phyloP scores from a whole-genome alignment of 2,888 invertebrate genomes.

The Aspidapion aeneum region DNA sequence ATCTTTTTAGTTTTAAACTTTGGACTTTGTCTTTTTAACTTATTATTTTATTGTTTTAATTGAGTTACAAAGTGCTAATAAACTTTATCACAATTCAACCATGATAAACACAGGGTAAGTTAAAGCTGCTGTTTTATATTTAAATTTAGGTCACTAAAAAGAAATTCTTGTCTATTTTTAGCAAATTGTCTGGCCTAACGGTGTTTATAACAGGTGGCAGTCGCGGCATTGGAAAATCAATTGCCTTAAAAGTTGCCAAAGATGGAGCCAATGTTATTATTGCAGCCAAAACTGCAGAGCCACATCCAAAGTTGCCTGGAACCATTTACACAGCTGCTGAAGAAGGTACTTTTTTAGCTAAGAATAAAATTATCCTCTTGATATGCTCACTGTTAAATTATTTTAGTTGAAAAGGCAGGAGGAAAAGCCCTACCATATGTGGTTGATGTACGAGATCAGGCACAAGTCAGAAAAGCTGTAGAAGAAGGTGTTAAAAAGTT shows the following conservation, averaged over 20 bases:
- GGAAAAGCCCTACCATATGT: slow-evolving; percentile 84
- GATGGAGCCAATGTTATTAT: slow-evolving; percentile 92
- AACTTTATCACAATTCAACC: slow-evolving; percentile 2
- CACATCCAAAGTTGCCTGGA: slow-evolving; percentile 88
- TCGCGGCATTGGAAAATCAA: slow-evolving; percentile 93
- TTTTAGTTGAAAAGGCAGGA: slow-evolving; percentile 78
- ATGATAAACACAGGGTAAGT: slow-evolving; percentile 33
- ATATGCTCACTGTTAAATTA: neutral
- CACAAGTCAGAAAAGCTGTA: slow-evolving; percentile 67
- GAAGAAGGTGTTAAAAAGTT: slow-evolving; percentile 77
- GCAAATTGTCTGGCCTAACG: slow-evolving; percentile 82
- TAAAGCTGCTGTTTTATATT: neutral
- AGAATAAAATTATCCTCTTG: neutral
- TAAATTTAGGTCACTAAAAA: neutral
- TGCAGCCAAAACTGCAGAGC: slow-evolving; percentile 87
- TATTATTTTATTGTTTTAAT: neutral
- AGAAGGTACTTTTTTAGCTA: slow-evolving; percentile 66
- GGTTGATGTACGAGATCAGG: slow-evolving; percentile 85
- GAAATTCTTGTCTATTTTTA: slow-evolving; percentile 33
- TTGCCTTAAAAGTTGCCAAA: slow-evolving; percentile 87
- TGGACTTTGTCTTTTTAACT: neutral
- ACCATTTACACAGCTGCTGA: slow-evolving; percentile 89
- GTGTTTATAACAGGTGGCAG: slow-evolving; percentile 95
- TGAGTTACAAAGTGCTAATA: neutral
- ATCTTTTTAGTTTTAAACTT: no score